phyloP scores from a whole-genome alignment of 2,888 invertebrate species.

The Spicauda simplicius region DNA sequence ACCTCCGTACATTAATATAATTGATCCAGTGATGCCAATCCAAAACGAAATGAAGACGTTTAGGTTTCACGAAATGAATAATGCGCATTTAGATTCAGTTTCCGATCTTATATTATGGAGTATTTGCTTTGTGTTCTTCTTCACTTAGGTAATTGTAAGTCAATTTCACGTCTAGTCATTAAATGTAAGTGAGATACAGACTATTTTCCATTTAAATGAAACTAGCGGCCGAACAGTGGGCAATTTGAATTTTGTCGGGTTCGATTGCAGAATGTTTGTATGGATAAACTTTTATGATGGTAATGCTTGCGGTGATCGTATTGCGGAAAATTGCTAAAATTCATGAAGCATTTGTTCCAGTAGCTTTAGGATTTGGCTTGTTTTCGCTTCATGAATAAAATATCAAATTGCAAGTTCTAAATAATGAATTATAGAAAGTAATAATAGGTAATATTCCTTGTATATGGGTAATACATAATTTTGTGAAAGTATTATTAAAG shows the following conservation, averaged over 20 bases:
- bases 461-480: not conserved
- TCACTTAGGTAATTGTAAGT: constrained; percentile 60
- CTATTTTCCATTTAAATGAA: constrained; percentile 50
- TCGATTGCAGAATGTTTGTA: constrained; percentile 33
- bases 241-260: constrained; percentile 42
- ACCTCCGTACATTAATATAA: constrained; percentile 57
- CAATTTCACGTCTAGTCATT: constrained; percentile 59
- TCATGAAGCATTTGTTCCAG: constrained; percentile 32
- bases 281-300: constrained; percentile 36
- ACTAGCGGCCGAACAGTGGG: constrained; percentile 34
- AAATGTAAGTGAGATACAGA: constrained; percentile 65
- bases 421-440: not conserved
- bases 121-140: constrained; percentile 67
- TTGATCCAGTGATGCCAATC: constrained; percentile 74
- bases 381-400: constrained; percentile 15
- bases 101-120: constrained; percentile 56
- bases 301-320: constrained; percentile 25
- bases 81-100: constrained; percentile 48
- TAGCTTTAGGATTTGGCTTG: constrained; percentile 11
- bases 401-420: not conserved
- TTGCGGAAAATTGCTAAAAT: constrained; percentile 35
- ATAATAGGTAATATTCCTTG: not conserved
- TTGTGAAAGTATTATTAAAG: no score
- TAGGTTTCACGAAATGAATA: constrained; percentile 70
- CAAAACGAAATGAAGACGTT: constrained; percentile 81